Base-by-base conservation (phyloP, 2,797 vertebrate genomes). In the Antrozous pallidus region DNA sequence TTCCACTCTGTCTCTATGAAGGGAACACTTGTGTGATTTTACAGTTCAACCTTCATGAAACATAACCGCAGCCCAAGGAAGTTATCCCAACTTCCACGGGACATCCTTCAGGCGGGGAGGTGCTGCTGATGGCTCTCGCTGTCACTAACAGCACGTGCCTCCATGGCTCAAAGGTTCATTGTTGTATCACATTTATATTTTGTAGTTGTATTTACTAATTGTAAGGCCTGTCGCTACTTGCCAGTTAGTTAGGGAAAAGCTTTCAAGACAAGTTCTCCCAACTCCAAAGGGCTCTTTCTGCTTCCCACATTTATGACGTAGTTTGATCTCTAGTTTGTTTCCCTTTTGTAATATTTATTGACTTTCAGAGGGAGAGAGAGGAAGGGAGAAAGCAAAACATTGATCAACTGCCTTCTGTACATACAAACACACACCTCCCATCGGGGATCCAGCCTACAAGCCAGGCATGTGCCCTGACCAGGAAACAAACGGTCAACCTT, bases 231-330 rank as follows among this genome's bases (percentile, higher is more conserved):
- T 47, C 70, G 45, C 58, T 91, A 36, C 81, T 79, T 88, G 74
- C n/a, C 36, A 54, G n/a, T 67, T 47, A 47, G 73, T 12, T 40
- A 40, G 47, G 61, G 56, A 78, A 38, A 61, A 65, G 67, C 42
- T 94, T 77, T 88, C 24, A 82, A 67, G 78, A 73, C 26, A 61
- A 71, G 5, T 58, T 73, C 33, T 88, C 24, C 36, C 63, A 56
- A 2, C 31, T 70, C 92, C 33, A 73, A n/a, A 82, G 63, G 42
- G 17, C 17, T 49, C 65, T 74, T 89, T 83, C 67, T 80, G 5
- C 28, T 80, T 93, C 28, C 16, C 24, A 74, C 26, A 33, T 56
- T 47, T 24, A 0, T 73, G 47, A 40, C n/a, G 13, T 7, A 75
- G 38, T 67, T 89, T 67, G 22, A 79, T 87, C 8, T 58, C 1